Base-by-base conservation (phyloP, 2,888 invertebrate genomes). In the Crocallis elinguaria region DNA sequence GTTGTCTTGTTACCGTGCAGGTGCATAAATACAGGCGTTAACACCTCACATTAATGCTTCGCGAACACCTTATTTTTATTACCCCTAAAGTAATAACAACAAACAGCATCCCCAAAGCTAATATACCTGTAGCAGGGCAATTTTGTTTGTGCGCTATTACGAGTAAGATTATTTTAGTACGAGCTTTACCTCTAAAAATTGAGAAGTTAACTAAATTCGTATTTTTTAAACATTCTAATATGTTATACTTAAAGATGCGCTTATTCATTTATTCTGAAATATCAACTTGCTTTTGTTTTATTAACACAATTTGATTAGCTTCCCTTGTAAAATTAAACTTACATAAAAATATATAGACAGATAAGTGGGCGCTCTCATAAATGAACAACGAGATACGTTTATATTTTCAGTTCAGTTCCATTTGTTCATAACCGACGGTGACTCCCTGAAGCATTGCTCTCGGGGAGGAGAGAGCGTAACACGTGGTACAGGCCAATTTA, bases 401-500 rank as follows among this genome's bases (percentile, higher is more conserved):
- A 42, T 43, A 38, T 11, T 21, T 23, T 16, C 5, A 50, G 23
- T 44, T 52, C 19, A 23, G 35, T 35, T 51, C 27, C 45, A 43
- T 44, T 52, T 50, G 41, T 51, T 29, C 39, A 43, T 38, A 50
- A 51, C 48, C 50, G 19, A 32, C n/a, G 17, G 41, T 38, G 48
- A 37, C 42, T 37, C 33, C 42, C 53, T 27, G 53, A 46, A 49
- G 49, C 64, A 67, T 64, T 76, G 74, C 71, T 69, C 73, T 65
- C 64, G 58, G 58, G 65, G 65, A 73, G 71, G 66, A 76, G 67
- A 72, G 21, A 61, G 71, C 69, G 73, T 75, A 70, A 75, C 83
- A 82, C 84, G 82, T 80, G 80, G 82, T 76, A 75, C 75, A 71
- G 75, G 77, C 84, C 88, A 88, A 89, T 88, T 88, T 89, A 91